Evolutionary conservation across 2,888 invertebrate species (phyloP).

Genomic region (Calameuta idolon): DNA sequence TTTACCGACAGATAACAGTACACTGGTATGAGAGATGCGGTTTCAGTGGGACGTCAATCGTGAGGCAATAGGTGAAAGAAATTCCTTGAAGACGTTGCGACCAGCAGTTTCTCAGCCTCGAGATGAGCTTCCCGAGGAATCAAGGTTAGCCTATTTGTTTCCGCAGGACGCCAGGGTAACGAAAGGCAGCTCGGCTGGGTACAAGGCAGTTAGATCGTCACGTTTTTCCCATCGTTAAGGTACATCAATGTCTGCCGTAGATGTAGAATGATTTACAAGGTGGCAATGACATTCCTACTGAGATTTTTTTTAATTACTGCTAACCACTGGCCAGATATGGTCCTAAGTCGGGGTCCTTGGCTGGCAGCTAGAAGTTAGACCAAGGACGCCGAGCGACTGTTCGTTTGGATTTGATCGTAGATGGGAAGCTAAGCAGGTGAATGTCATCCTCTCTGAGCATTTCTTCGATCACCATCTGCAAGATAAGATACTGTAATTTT

Average conservation of each 20-base stretch:
- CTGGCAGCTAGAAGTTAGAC: constrained; percentile 50
- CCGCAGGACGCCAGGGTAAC: background rate
- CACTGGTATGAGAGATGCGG: background rate
- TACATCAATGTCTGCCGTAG: background rate
- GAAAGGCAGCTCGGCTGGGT: background rate
- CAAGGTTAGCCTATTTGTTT: constrained; percentile 18
- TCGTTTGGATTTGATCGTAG: constrained; percentile 51
- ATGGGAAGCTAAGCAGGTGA: constrained; percentile 44
- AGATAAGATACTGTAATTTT: background rate
- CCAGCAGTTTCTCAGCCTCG: constrained; percentile 3
- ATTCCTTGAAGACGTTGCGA: background rate
- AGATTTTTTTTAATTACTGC: constrained; percentile 27
- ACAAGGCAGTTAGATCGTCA: background rate
- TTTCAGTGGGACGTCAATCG: background rate
- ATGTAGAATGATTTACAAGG: background rate
- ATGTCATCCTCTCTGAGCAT: constrained; percentile 39
- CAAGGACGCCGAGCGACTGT: constrained; percentile 50
- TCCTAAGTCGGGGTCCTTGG: constrained; percentile 30
- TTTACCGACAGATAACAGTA: background rate
- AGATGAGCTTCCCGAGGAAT: background rate
- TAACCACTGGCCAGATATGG: constrained; percentile 4
- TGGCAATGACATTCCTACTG: constrained; percentile 55
- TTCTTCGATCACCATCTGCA: constrained; percentile 23
- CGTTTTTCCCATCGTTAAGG: background rate
- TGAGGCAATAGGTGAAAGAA: background rate